Percentiles rank a stretch among this genome's conserved stretches.
Evolutionary conservation across 2,113 vertebrate species (phyloP).

Genomic region (Pipa parva): DNA sequence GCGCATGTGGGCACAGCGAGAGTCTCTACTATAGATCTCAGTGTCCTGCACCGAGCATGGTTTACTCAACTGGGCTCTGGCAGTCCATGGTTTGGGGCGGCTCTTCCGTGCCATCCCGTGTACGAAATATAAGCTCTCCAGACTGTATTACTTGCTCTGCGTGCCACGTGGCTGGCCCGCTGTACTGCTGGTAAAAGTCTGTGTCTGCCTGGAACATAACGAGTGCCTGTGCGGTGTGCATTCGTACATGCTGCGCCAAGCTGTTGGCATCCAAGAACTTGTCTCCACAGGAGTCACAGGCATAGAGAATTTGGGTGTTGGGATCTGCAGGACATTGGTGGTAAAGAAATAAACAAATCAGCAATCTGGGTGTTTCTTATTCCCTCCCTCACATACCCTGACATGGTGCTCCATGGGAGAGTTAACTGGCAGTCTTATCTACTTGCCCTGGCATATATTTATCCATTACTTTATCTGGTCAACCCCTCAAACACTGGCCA

Average conservation of each 20-base stretch:
- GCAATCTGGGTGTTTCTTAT: no score
- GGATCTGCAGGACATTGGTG: conserved; percentile 74
- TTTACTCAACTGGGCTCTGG: conserved; percentile 36
- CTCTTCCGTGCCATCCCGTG: conserved; percentile 53
- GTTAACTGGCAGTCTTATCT: no score
- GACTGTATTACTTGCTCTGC: conserved; percentile 80
- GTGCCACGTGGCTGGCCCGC: conserved; percentile 71
- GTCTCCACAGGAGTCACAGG: conserved; percentile 92
- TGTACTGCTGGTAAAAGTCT: conserved; percentile 92
- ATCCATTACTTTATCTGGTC: no score
- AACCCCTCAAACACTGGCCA: no score
- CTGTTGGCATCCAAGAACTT: conserved; percentile 91
- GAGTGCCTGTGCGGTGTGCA: conserved; percentile 93
- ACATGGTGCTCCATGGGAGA: no score
- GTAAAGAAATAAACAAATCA: background rate
- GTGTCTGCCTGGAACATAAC: conserved; percentile 97
- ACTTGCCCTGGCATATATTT: no score
- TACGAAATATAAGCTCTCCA: conserved; percentile 76
- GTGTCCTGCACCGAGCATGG: fast-evolving
- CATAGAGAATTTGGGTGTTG: conserved; percentile 92
- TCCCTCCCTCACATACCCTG: no score
- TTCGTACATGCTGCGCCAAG: conserved; percentile 90
- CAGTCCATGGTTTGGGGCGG: conserved; percentile 38
- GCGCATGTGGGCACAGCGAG: background rate
- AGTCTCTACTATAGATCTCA: background rate